Base-by-base conservation (phyloP, 2,888 invertebrate species). In the Malachius bipustulatus region DNA sequence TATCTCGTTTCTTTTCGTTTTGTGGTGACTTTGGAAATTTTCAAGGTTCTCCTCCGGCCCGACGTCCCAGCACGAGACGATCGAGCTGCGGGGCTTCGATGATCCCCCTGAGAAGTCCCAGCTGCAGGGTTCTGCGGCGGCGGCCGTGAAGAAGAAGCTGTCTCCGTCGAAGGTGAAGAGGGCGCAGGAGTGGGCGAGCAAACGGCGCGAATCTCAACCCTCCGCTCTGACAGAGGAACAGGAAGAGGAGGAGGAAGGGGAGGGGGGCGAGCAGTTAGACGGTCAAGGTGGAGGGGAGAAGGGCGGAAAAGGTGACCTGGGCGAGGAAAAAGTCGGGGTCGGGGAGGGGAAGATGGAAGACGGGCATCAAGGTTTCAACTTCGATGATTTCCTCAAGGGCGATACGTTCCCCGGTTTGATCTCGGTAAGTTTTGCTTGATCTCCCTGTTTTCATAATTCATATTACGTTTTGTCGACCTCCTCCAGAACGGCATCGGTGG, bases 61-160 rank as follows among this genome's bases (percentile, higher is more conserved):
- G 30, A 82, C 83, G 41, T 90, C 90, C 41, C 85, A 90, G 57
- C 67, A 79, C 54, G 94, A 94, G 52, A 89, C 87, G 24, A 94
- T 94, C 50, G 94, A 94, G 62, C 67, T 94, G 48, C 78, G 83
- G 31, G 94, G 94, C 11, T 94, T 94, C 63, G 90, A 93, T 50
- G 87, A 82, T 40, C n/a, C n/a, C n/a, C 53, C 57, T 43, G 74
- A 76, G 1, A 64, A 82, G 44, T 56, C 56, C 42, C 71, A 73
- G 1, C 59, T 59, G 24, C 63, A 65, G 26, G 62, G 42, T 34
- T n/a, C n/a, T n/a, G n/a, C n/a, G n/a, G n/a, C n/a, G n/a, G n/a
- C n/a, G n/a, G 40, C 38, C 32, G 45, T 42, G 35, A 55, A 55
- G 39, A 66, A 67, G 42, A 64, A 64, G 41, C 57, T 59, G 35